Base-by-base conservation (phyloP, 2,888 invertebrate genomes). In the Drosophila eohydei region DNA sequence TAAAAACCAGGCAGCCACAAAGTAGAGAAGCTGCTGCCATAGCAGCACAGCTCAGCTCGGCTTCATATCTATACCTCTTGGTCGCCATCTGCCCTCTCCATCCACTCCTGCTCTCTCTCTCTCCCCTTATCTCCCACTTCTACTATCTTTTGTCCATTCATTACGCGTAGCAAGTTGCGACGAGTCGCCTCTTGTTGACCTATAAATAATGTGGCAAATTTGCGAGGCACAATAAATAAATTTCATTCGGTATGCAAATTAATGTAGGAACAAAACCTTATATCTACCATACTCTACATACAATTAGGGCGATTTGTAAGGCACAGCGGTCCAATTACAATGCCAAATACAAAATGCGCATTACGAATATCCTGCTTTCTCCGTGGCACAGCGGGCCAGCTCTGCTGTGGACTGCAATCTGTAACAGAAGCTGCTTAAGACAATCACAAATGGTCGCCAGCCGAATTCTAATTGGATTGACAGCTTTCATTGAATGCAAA, bases 161-260 rank as follows among this genome's bases (percentile, higher is more conserved):
- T 83, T 87, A 73, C 61, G 44, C 34, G 44, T 60, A 30, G 21
- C 76, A 56, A 55, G 56, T 65, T 48, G 32, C 51, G 44, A 26
- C n/a, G 26, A 46, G 26, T 56, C 28, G 46, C 36, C 55, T 65
- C 36, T 50, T 68, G 62, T 72, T 88, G 81, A 83, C 76, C 87
- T 74, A 87, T 89, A 84, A 87, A 89, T 89, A 89, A 86, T 76
- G 74, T 76, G 78, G 66, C 73, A 72, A 88, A 75, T 80, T 88
- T 68, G 80, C 64, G 61, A 57, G 54, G 58, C 57, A 69, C 72
- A 75, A 88, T 86, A 88, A 83, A 88, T 85, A 88, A 88, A 86
- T 86, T 71, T 62, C 63, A 74, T 85, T 83, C 67, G 54, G 69
- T 72, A 86, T 88, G 81, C 73, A 88, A 88, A 83, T 89, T 67